phyloP scores from a whole-genome alignment of 2,888 invertebrate species.

The Clostera curtula region DNA sequence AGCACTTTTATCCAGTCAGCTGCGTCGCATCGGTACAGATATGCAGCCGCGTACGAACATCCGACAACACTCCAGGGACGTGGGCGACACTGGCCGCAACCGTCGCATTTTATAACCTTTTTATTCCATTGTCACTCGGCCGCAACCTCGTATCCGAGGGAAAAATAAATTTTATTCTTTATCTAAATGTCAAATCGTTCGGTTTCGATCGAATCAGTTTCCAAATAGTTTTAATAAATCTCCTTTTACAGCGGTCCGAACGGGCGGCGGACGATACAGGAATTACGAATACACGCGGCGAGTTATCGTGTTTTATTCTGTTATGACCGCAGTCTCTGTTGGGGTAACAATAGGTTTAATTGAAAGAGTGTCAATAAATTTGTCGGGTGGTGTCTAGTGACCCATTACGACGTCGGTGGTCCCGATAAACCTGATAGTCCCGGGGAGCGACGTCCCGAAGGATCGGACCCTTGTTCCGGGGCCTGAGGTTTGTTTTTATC shows the following conservation, averaged over 20 bases:
- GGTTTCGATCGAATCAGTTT: slow-evolving; percentile 73
- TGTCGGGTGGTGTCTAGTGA: slow-evolving; percentile 47
- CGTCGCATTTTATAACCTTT: slow-evolving; percentile 71
- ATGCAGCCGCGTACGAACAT: slow-evolving; percentile 44
- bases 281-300: slow-evolving; percentile 62
- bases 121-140: slow-evolving; percentile 72
- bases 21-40: slow-evolving; percentile 38
- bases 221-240: slow-evolving; percentile 76
- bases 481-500: slow-evolving; percentile 63
- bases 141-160: slow-evolving; percentile 55
- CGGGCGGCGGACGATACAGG: slow-evolving; percentile 56
- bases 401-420: slow-evolving; percentile 62
- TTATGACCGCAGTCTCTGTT: slow-evolving; percentile 62
- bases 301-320: slow-evolving; percentile 70
- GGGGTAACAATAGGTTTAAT: slow-evolving; percentile 70
- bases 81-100: slow-evolving; percentile 60
- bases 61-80: slow-evolving; percentile 61
- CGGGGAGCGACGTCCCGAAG: slow-evolving; percentile 44
- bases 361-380: slow-evolving; percentile 75
- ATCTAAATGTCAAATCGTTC: slow-evolving; percentile 76
- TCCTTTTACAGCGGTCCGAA: slow-evolving; percentile 66
- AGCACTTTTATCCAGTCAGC: too few relatives aligned
- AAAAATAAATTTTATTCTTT: slow-evolving; percentile 73
- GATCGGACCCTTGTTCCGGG: slow-evolving; percentile 51
- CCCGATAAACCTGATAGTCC: slow-evolving; percentile 51